A percentile compares a stretch with the other conserved stretches of the same genome.
These are phyloP conservation scores for Microplitis demolitor DNA, from an alignment of 1,140 invertebrate species.

Conservation along the genomic window DNA sequence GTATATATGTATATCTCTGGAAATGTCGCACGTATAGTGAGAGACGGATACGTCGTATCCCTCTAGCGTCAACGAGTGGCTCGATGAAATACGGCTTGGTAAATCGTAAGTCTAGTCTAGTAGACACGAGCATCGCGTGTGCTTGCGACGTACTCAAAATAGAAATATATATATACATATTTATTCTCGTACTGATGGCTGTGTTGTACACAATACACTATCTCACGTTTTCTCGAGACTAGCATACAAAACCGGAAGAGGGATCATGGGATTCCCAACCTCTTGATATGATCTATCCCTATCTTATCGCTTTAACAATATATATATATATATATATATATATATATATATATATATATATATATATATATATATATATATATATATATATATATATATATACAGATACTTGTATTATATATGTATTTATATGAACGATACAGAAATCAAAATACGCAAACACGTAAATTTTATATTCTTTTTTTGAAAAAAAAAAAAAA, in stretches of 20 bases:
- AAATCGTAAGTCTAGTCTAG: not conserved
- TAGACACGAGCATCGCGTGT: not conserved
- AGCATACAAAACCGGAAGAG: too few relatives aligned
- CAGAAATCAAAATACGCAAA: too few relatives aligned
- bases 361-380: not conserved
- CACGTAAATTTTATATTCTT: not conserved
- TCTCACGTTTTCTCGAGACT: not conserved
- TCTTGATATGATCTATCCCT: not conserved
- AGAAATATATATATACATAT: not conserved
- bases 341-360: not conserved
- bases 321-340: not conserved
- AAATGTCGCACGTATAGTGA: not conserved
- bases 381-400: not conserved
- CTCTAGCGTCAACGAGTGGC: not conserved
- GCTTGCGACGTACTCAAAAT: not conserved
- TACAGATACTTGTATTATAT: not conserved
- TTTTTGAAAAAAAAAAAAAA: too few relatives aligned
- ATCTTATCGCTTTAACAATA: too few relatives aligned
- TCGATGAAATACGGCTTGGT: slow-evolving; percentile 8
- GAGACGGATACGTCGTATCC: not conserved
- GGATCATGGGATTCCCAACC: not conserved
- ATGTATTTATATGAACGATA: too few relatives aligned
- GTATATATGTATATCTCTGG: not conserved
- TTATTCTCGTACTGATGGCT: too few relatives aligned
- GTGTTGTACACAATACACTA: not conserved